Evolutionary conservation across 1,140 invertebrate genomes (phyloP).

Genomic region (Tetranychus urticae): DNA sequence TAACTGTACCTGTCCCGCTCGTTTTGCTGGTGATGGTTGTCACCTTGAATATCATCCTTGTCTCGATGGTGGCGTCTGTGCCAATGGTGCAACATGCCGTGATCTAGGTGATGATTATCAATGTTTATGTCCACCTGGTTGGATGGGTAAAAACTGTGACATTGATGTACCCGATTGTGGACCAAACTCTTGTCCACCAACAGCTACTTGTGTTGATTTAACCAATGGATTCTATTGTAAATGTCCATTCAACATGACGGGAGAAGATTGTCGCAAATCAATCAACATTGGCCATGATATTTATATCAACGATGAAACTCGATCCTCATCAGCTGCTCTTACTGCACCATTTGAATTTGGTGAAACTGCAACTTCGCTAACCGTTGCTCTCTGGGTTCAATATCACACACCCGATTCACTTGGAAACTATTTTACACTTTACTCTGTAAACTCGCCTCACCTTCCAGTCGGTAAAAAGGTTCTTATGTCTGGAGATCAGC

Average conservation of each 20-base stretch:
- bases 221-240: constrained; percentile 79
- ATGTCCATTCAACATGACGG: constrained; percentile 84
- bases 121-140: constrained; percentile 61
- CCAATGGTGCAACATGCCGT: constrained; percentile 68
- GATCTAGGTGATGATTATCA: constrained; percentile 28
- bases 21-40: constrained; percentile 66
- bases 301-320: constrained; percentile 63
- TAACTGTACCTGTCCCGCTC: constrained; percentile 67
- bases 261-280: constrained; percentile 81
- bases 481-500: constrained; percentile 65
- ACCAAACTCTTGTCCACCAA: constrained; percentile 76
- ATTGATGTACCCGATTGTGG: constrained; percentile 77
- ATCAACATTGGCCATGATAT: constrained; percentile 88
- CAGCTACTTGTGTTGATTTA: constrained; percentile 76
- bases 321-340: constrained; percentile 59
- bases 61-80: constrained; percentile 40
- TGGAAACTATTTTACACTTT: constrained; percentile 80
- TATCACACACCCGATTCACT: constrained; percentile 66
- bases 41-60: constrained; percentile 71
- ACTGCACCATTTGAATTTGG: constrained; percentile 64
- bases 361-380: constrained; percentile 41
- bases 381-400: constrained; percentile 83
- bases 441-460: constrained; percentile 52
- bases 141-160: constrained; percentile 64
- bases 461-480: constrained; percentile 47